Evolutionary conservation across 2,797 vertebrate genomes (phyloP).

Genomic region (Carcharodon carcharias): DNA sequence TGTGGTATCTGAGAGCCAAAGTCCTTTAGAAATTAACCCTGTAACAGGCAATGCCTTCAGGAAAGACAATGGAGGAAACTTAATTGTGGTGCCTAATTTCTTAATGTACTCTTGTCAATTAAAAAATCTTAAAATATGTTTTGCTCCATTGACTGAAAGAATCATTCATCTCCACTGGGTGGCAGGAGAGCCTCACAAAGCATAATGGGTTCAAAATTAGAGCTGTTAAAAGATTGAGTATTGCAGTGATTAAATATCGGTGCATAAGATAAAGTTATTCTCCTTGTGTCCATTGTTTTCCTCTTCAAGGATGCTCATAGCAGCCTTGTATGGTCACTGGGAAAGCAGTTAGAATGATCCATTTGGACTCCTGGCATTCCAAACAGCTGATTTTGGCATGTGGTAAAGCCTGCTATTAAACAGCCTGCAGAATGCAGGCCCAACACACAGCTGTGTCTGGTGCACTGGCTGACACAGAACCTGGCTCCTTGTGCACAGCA

Average conservation of each 20-base stretch:
- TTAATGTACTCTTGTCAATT: not conserved
- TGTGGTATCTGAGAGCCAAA: not conserved
- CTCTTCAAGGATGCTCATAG: conserved; percentile 16
- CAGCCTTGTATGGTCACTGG: conserved; percentile 26
- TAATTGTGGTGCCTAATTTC: not conserved
- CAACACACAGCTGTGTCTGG: conserved; percentile 25
- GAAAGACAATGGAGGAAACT: not conserved
- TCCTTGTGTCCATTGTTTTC: conserved; percentile 9
- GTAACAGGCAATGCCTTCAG: not conserved
- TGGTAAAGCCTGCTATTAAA: not conserved
- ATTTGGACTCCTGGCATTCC: not conserved
- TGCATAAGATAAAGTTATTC: not conserved
- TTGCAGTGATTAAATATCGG: not conserved
- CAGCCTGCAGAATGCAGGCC: not conserved
- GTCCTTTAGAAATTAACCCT: not conserved
- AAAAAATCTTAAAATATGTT: not conserved
- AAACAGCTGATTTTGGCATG: conserved; percentile 21
- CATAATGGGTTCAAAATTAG: not conserved
- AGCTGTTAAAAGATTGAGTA: not conserved
- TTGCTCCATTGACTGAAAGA: not conserved
- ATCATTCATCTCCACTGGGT: conserved; percentile 1
- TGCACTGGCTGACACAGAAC: conserved; percentile 19
- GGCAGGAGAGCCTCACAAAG: conserved; percentile 13
- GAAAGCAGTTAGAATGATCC: conserved; percentile 3
- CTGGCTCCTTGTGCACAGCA: not conserved